Evolutionary conservation across 1,140 invertebrate species (phyloP).

Genomic region (Apis laboriosa): DNA sequence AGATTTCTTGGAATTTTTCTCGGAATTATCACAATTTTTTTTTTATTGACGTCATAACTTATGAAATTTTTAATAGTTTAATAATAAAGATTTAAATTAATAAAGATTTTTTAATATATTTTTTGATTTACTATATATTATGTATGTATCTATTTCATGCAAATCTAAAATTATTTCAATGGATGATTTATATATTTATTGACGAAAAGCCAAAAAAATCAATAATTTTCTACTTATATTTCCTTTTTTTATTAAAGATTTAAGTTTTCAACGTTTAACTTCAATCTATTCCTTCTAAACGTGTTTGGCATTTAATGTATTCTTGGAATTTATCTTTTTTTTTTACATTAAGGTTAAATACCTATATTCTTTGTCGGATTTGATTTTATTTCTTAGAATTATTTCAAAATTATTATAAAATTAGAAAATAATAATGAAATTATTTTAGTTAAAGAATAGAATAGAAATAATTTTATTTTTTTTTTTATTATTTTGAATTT

Average conservation of each 20-base stretch:
- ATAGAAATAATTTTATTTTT: too few species aligned
- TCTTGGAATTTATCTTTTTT: background rate
- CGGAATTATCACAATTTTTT: background rate
- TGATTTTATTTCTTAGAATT: background rate
- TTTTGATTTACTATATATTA: background rate
- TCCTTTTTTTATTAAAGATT: background rate
- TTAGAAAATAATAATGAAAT: background rate
- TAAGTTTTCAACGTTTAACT: background rate
- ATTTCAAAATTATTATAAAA: background rate
- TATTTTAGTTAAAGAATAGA: background rate
- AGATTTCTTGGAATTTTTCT: constrained; percentile 31
- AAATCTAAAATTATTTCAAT: too few species aligned
- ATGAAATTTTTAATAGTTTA: background rate
- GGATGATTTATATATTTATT: too few species aligned
- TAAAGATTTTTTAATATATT: background rate
- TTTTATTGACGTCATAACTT: background rate
- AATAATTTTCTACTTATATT: too few species aligned
- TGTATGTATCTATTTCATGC: too few species aligned
- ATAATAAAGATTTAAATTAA: too few species aligned
- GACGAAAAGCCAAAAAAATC: too few species aligned
- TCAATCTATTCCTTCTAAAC: background rate
- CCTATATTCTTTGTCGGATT: too few species aligned
- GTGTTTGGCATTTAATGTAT: background rate
- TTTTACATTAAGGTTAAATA: constrained; percentile 42
- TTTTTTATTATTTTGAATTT: background rate